Base-by-base conservation (phyloP, 2,113 vertebrate genomes). In the Odocoileus hemionus region DNA sequence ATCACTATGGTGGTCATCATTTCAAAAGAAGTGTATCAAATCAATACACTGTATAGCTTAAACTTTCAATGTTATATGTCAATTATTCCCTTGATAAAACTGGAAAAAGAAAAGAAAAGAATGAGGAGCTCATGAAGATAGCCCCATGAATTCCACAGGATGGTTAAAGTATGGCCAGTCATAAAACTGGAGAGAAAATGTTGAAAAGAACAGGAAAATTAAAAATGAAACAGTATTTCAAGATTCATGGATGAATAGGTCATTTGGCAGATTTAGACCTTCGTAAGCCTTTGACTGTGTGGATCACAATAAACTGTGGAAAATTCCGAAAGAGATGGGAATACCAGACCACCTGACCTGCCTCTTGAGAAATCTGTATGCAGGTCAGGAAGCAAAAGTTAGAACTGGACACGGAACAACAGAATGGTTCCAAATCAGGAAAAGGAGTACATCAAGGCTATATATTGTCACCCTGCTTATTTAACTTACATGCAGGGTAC, bases 151-250 rank as follows among this genome's bases (percentile, higher is more conserved):
- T 86, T 67, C 52, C 92, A 95, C 6, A 95, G 85, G n/a, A 87
- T 52, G 9, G 2, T 61, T 60, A 91, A 95, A 70, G 33, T 14
- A 74, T 74, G 67, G n/a, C 25, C 21, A 39, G 21, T 74, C 21
- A 2, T 74, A 80, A 97, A 95, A 86, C 30, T 70, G 50, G 15
- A 93, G 21, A 95, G 50, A 85, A 52, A 85, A 80, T 58, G 52
- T 92, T 88, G 90, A 30, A n/a, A 80, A 97, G 58, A 6, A 60
- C 14, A 90, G 26, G 58, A 95, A 93, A 95, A 79, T 85, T 79
- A 60, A 91, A 94, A 79, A 85, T 86, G 36, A 36, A 74, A 33
- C 43, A 70, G 7, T 74, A 90, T 89, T 89, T 89, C 47, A 89
- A 23, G n/a, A 30, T 85, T 78, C 55, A 92, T 28, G 57, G 15